Conservation (phyloP, 2,113 vertebrate species). For the Indri indri region DNA sequence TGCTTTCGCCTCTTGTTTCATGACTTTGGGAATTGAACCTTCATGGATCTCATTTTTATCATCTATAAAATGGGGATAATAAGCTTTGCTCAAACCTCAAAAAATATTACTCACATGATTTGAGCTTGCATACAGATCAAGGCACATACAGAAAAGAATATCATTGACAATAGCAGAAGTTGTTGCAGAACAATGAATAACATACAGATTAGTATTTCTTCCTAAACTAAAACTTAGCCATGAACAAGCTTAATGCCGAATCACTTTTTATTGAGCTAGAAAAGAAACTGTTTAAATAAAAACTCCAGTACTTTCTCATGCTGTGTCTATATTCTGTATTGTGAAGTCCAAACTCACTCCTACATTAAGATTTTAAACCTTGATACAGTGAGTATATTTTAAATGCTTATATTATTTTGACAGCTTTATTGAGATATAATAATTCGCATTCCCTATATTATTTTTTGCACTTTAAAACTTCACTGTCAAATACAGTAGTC, state of each 20-base stretch:
- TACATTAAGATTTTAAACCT: not conserved
- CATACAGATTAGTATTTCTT: not conserved
- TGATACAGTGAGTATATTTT: not conserved
- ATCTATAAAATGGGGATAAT: not conserved
- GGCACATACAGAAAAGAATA: not conserved
- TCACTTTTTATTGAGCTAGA: not conserved
- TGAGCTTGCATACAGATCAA: not conserved
- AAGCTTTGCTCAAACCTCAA: not conserved
- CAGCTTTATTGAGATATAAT: not conserved
- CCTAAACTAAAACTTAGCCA: not conserved
- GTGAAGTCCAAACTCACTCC: not conserved
- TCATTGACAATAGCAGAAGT: not conserved
- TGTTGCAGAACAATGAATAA: not conserved
- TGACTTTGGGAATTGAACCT: not conserved
- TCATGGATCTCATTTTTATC: not conserved
- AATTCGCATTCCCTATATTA: not conserved
- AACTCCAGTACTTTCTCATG: not conserved
- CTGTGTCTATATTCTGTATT: not conserved
- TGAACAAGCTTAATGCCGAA: not conserved
- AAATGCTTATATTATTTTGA: not conserved
- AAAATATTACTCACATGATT: not conserved
- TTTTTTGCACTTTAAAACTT: not conserved
- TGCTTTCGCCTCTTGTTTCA: conserved; percentile 5
- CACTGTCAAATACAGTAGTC: not conserved
- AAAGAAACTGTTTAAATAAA: conserved; percentile 30